Evolutionary conservation across 2,888 invertebrate genomes (phyloP).

Genomic region (Lutraria lutraria): DNA sequence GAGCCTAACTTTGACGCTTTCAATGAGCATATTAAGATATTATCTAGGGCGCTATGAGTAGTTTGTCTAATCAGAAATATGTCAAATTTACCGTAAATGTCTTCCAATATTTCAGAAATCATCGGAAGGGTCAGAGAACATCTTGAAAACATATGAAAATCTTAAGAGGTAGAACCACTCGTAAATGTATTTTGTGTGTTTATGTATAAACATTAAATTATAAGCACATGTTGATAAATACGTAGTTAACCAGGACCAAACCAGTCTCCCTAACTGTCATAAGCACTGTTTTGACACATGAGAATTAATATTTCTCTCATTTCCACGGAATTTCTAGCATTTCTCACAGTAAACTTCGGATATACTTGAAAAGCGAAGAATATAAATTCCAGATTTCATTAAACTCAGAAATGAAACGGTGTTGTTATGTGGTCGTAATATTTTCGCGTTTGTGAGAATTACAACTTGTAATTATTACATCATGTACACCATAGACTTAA

Average conservation of each 20-base stretch:
- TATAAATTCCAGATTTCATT: constrained; percentile 55
- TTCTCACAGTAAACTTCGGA: constrained; percentile 57
- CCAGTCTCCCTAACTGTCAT: constrained; percentile 57
- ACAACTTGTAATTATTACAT: constrained; percentile 41
- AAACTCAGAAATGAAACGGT: constrained; percentile 48
- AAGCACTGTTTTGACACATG: constrained; percentile 66
- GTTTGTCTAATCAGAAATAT: constrained; percentile 16
- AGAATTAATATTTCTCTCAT: constrained; percentile 61
- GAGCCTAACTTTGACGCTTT: not conserved
- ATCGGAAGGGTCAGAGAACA: constrained; percentile 43
- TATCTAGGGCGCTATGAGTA: not conserved
- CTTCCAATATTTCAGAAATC: constrained; percentile 29
- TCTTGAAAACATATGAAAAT: constrained; percentile 66
- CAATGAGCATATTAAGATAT: not conserved
- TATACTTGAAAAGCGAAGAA: constrained; percentile 47
- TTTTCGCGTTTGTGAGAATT: constrained; percentile 49
- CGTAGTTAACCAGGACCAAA: constrained; percentile 49
- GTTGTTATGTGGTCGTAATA: constrained; percentile 44
- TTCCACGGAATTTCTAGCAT: constrained; percentile 54
- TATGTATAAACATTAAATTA: constrained; percentile 56
- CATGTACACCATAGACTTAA: constrained; percentile 13
- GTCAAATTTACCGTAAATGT: constrained; percentile 41
- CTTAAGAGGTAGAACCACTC: constrained; percentile 34
- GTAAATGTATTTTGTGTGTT: constrained; percentile 59
- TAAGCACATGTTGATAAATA: constrained; percentile 55